Percentiles rank a stretch among this genome's conserved stretches.
Evolutionary conservation across 1,140 invertebrate genomes (phyloP).

Genomic region (Goniozus legneri): DNA sequence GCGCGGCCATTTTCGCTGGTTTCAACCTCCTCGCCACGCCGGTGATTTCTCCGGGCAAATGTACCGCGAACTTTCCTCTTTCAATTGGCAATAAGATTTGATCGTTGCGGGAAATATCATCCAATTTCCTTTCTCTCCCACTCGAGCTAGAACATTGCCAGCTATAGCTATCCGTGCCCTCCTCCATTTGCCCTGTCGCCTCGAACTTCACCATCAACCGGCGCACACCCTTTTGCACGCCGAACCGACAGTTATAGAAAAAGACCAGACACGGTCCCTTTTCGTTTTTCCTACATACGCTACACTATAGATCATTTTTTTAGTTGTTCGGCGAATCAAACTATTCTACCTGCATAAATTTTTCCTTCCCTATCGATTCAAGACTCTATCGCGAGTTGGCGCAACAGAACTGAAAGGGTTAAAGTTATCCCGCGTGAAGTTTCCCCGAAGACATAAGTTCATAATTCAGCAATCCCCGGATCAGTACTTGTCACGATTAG

Average conservation of each 20-base stretch:
- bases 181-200: constrained; percentile 16
- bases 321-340: no score
- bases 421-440: constrained; percentile 33
- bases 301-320: no score
- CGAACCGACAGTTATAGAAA: constrained; percentile 14
- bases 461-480: constrained; percentile 53
- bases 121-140: constrained; percentile 47
- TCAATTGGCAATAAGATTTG: constrained; percentile 52
- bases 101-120: constrained; percentile 52
- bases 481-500: constrained; percentile 56
- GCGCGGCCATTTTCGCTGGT: constrained; percentile 28
- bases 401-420: no score
- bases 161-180: constrained; percentile 1
- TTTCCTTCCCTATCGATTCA: no score
- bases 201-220: constrained; percentile 22
- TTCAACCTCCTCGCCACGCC: constrained; percentile 23
- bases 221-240: constrained; percentile 13
- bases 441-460: constrained; percentile 50
- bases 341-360: no score
- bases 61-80: constrained; percentile 49
- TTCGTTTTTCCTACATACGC: not conserved
- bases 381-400: no score
- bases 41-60: constrained; percentile 42
- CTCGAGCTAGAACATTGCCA: constrained; percentile 21
- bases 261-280: constrained; percentile 7